phyloP scores from a whole-genome alignment of 2,113 vertebrate species.

The Sorex araneus region DNA sequence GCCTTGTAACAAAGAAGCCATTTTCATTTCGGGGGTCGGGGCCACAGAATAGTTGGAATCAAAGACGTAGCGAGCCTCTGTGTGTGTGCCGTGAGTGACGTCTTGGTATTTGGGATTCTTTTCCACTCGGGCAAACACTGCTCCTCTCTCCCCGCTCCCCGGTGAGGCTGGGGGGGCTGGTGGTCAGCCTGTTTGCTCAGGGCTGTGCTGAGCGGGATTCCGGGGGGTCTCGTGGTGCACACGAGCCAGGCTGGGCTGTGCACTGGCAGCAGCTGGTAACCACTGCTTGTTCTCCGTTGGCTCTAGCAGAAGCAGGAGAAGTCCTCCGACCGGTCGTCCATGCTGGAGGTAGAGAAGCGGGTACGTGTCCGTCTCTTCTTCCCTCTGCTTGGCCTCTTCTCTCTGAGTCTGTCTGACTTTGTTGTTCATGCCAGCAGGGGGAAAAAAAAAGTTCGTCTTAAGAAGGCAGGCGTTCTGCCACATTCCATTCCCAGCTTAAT shows the following conservation, averaged over 20 bases:
- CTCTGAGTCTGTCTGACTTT: slow-evolving; percentile 11
- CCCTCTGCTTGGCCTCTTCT: not conserved
- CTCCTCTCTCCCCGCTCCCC: not conserved
- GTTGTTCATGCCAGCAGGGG: slow-evolving; percentile 56
- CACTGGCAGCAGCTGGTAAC: slow-evolving; percentile 40
- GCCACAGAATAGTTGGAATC: too few relatives aligned
- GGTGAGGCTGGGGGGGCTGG: not conserved
- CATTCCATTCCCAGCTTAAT: slow-evolving; percentile 61
- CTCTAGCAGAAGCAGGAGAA: slow-evolving; percentile 94
- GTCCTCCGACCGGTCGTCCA: slow-evolving; percentile 93
- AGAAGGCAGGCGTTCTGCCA: slow-evolving; percentile 67
- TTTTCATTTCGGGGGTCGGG: not conserved
- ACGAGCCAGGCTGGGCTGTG: not conserved
- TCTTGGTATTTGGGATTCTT: not conserved
- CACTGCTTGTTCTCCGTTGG: slow-evolving; percentile 79
- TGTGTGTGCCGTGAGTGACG: not conserved
- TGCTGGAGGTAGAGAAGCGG: slow-evolving; percentile 95
- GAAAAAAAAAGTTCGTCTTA: slow-evolving; percentile 77
- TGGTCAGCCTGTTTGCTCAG: not conserved
- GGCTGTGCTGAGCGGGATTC: not conserved
- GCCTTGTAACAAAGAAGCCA: not conserved
- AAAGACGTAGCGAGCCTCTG: not conserved
- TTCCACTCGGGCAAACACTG: not conserved
- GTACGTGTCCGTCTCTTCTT: slow-evolving; percentile 86
- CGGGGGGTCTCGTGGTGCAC: not conserved